phyloP scores from a whole-genome alignment of 2,113 vertebrate species.

The Rhagologus leucostigma region DNA sequence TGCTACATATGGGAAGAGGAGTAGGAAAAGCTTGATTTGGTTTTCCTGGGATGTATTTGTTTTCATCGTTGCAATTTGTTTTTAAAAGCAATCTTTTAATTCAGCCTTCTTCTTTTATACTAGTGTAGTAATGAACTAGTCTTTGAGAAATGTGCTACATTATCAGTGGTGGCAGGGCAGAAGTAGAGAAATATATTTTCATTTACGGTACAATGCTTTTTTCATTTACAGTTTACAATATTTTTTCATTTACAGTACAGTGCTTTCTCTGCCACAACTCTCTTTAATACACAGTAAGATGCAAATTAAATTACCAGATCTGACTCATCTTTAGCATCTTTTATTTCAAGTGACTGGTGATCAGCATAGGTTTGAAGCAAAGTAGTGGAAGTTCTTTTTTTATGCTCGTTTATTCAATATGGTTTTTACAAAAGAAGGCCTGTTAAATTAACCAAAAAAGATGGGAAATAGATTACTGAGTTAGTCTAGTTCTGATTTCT shows the following conservation, averaged over 20 bases:
- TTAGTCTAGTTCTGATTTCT: background rate
- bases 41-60: background rate
- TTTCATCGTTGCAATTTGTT: background rate
- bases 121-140: background rate
- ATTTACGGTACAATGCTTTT: background rate
- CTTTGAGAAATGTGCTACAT: background rate
- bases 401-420: background rate
- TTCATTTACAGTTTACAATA: background rate
- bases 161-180: background rate
- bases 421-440: background rate
- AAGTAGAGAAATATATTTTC: background rate
- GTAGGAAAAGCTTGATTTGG: background rate
- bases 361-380: background rate
- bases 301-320: background rate
- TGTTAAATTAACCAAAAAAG: background rate
- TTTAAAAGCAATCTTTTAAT: background rate
- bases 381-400: background rate
- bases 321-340: background rate
- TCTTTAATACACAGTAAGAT: background rate
- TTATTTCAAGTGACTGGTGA: background rate
- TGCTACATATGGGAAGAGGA: background rate
- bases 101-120: background rate
- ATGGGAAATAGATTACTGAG: background rate
- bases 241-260: background rate
- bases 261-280: background rate